Evolutionary conservation across 2,113 vertebrate genomes (phyloP), one percentile per base, ranked within the genome.

Genomic region (Archocentrus centrarchus): DNA sequence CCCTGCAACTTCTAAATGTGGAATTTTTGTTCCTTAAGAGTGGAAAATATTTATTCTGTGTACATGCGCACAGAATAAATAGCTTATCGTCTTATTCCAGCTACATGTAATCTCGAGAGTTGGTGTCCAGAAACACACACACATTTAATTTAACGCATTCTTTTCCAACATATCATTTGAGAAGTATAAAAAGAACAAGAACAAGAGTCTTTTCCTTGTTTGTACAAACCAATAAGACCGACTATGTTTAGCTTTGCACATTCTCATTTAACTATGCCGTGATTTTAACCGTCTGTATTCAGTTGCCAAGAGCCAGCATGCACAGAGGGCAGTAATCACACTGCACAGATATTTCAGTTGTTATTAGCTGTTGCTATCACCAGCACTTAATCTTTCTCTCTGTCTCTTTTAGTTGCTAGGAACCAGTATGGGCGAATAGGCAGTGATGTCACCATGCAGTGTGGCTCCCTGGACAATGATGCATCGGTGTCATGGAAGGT

Each of bases 401-500:
- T 90, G 1, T 87, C 13, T 88, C 44, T 66, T 80, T 50, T 93
- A 99, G 98, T 96, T n/a, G 92, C 91, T 47, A 96, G 96, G 44
- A 90, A 91, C 86, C 97, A 98, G 81, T 99, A 98, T 0, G 97
- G 97, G 89, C 95, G 94, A 55, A 95, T 98, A 80, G 97, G 96
- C 4, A 96, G 96, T 0, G 97, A 99, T 0, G 97, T 98, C 90
- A 98, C 97, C 75, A 96, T 99, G 96, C 96, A 95, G 39, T 99
- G 98, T 24, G 98, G 98, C 80, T 96, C 97, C 10, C 95, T 98
- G 92, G 97, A 96, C 88, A 96, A 95, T 77, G 96, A 97, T 0
- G 95, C 97, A 0, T 95, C 96, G 0, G 98, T 98, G 68, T 97
- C 97, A 8, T 99, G 98, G 98, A 97, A 96, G n/a, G 97, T 95